phyloP scores from a whole-genome alignment of 1,140 invertebrate genomes.

The Anastrepha obliqua region DNA sequence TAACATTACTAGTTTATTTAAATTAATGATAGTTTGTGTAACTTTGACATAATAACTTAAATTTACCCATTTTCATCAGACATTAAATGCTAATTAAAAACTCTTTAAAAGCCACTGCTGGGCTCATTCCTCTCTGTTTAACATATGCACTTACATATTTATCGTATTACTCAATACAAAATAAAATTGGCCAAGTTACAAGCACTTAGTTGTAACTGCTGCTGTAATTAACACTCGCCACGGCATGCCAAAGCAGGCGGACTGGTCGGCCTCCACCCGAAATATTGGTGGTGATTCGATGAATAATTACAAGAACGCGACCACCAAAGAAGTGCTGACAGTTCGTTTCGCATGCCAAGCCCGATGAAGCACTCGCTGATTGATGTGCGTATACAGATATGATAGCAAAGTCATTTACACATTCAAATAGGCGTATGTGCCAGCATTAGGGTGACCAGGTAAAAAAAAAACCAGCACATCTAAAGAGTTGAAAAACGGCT shows the following conservation, averaged over 20 bases:
- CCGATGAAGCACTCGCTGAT: background rate
- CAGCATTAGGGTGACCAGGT: too few relatives aligned
- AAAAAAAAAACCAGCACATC: too few relatives aligned
- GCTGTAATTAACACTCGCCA: slow-evolving; percentile 37
- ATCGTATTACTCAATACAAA: background rate
- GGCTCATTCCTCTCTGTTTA: too few relatives aligned
- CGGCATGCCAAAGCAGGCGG: slow-evolving; percentile 7
- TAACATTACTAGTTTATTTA: too few relatives aligned
- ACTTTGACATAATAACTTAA: too few relatives aligned
- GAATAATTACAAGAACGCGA: slow-evolving; percentile 30
- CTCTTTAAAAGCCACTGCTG: too few relatives aligned
- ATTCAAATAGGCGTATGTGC: too few relatives aligned
- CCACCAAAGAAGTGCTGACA: slow-evolving; percentile 50
- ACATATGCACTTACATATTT: too few relatives aligned
- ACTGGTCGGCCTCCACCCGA: background rate
- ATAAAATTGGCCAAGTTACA: slow-evolving; percentile 24
- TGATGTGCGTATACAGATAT: slow-evolving; percentile 26
- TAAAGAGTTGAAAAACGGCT: too few relatives aligned
- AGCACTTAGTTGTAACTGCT: slow-evolving; percentile 36
- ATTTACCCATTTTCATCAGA: too few relatives aligned
- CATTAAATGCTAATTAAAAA: too few relatives aligned
- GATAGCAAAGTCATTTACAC: background rate
- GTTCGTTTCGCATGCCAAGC: background rate
- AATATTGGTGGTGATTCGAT: background rate
- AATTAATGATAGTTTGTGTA: too few relatives aligned